Evolutionary conservation across 2,113 vertebrate genomes (phyloP).

Genomic region (Bubo bubo): DNA sequence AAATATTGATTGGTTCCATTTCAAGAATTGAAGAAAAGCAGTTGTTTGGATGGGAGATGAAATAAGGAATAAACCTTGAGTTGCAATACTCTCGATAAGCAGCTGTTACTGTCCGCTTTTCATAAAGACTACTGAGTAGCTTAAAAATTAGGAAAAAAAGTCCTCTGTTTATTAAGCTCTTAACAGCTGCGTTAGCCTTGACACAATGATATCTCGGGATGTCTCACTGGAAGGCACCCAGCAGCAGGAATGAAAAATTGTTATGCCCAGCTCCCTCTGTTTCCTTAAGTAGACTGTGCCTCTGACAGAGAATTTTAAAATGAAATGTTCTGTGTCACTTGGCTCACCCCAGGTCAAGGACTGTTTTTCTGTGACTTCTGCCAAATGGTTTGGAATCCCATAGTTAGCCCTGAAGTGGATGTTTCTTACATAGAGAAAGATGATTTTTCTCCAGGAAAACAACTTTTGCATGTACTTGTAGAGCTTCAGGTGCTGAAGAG

Average conservation of each 20-base stretch:
- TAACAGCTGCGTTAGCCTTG: conserved; percentile 32
- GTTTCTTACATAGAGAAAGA: not conserved
- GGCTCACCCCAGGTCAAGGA: not conserved
- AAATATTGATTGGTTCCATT: not conserved
- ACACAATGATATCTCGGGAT: not conserved
- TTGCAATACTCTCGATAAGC: not conserved
- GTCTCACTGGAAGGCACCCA: not conserved
- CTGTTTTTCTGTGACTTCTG: not conserved
- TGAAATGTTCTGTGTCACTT: not conserved
- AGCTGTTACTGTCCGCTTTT: not conserved
- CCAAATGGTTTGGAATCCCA: not conserved
- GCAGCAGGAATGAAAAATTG: not conserved
- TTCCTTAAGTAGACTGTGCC: not conserved
- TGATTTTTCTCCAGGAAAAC: not conserved
- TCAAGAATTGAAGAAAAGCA: not conserved
- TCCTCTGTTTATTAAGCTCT: not conserved
- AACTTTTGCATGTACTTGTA: not conserved
- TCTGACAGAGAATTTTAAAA: not conserved
- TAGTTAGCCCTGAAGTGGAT: not conserved
- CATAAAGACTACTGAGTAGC: not conserved
- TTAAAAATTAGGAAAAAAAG: not conserved
- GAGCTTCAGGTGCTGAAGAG: not conserved
- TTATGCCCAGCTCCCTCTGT: not conserved
- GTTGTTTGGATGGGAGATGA: not conserved
- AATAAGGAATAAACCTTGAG: not conserved